Evolutionary conservation across 2,888 invertebrate species (phyloP), one percentile per base, ranked within the genome.

Genomic region (Fissipunctia ypsillon): DNA sequence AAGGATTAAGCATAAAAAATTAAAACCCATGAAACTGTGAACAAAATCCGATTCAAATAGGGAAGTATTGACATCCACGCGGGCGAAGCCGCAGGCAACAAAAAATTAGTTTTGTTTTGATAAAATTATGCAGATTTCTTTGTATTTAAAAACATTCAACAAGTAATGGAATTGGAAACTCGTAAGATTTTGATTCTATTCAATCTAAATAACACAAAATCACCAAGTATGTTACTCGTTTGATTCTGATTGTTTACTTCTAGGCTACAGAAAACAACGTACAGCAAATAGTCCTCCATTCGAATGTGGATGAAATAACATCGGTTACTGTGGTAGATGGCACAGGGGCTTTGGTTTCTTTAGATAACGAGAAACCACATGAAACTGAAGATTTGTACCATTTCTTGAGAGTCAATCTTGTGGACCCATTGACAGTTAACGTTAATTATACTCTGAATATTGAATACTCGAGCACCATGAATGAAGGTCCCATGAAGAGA

Each of bases 381-480:
- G 80, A 90, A 70, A 74, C 91, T 3, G 89, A 91, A 35, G 93
- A 94, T 0, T 90, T 94, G 76, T 97, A 95, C 81, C 96, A 96
- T 80, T 96, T 96, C 76, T 86, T 95, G 12, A 95, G 88, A 59
- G 90, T 97, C 2, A 94, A 94, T 41, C 78, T 96, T 9, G 80
- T 80, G 0, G 59, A 90, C 10, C 31, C 88, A 0, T 84, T 97
- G 52, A 76, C 56, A 4, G 84, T 86, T 7, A 88, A 89, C 0
- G 85, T 73, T 1, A 89, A 91, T 3, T 97, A 97, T 72, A 93
- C 94, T 0, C 79, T 97, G 5, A 90, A 86, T 14, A 95, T 97
- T 70, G 88, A 90, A 3, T 97, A 97, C 73, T 92, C 89, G 0
- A 96, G 95, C 66, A 89, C 93, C 1, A 96, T 97, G 96, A 96